Percentiles rank a stretch among this genome's conserved stretches.
These are phyloP conservation scores for Carollia perspicillata DNA, from an alignment of 2,113 vertebrate species.

Conservation along the genomic window DNA sequence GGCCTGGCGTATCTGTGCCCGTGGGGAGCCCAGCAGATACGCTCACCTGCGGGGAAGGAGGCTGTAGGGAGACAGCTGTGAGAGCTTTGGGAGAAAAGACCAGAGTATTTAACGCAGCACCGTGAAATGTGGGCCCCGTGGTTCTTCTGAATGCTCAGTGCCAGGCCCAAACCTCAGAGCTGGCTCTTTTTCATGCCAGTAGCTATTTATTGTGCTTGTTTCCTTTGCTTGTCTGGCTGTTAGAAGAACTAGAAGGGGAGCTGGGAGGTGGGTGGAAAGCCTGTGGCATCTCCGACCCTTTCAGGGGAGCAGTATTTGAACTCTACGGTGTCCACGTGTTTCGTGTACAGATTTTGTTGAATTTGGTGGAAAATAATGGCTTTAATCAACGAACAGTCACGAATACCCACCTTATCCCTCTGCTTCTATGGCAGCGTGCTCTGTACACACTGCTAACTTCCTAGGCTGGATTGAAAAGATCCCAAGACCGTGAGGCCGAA, in stretches of 20 bases:
- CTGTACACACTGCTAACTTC: neutral
- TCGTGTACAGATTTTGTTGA: neutral
- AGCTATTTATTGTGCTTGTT: neutral
- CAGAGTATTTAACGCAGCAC: accelerated
- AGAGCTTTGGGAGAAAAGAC: accelerated
- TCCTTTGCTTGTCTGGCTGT: neutral
- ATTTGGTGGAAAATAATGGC: neutral
- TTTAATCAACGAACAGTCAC: neutral
- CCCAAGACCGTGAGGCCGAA: neutral
- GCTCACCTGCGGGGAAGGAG: neutral
- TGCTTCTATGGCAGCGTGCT: neutral
- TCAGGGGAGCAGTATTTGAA: neutral
- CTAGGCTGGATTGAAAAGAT: neutral
- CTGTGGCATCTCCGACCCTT: neutral
- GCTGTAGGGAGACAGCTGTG: accelerated
- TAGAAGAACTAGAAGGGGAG: neutral
- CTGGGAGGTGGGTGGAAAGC: neutral
- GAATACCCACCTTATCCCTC: neutral
- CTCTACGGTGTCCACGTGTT: neutral
- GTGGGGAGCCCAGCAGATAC: no score
- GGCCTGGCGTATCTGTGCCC: accelerated
- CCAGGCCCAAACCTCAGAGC: no score
- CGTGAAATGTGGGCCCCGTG: accelerated
- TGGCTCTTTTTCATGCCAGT: neutral
- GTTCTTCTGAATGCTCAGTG: neutral